Percentiles rank a stretch among this genome's conserved stretches.
Evolutionary conservation across 2,797 vertebrate genomes (phyloP).

Genomic region (Lagothrix lagotricha): DNA sequence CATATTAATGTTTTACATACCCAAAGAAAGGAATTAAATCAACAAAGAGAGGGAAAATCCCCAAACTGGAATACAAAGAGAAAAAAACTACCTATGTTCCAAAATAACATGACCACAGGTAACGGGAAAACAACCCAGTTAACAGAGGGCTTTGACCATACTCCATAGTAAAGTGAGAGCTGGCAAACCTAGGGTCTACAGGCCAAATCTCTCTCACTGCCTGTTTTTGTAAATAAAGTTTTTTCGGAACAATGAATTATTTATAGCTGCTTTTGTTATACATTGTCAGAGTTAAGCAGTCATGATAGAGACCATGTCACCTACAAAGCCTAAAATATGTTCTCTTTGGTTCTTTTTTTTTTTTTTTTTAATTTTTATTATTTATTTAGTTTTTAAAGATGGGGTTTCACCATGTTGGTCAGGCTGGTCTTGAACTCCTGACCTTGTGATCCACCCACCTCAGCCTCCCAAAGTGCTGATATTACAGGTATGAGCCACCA

Average conservation of each 20-base stretch:
- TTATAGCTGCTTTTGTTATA: neutral
- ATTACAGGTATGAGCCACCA: too few relatives aligned
- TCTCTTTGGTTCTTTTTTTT: neutral
- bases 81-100: neutral
- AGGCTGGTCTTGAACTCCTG: too few relatives aligned
- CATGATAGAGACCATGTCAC: neutral
- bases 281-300: neutral
- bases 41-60: neutral
- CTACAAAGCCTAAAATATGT: neutral
- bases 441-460: too few relatives aligned
- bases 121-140: neutral
- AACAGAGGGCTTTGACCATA: neutral
- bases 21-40: neutral
- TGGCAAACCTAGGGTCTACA: neutral
- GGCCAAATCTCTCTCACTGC: neutral
- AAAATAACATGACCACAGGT: neutral
- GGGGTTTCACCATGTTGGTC: too few relatives aligned
- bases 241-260: neutral
- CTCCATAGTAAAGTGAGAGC: neutral
- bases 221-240: neutral
- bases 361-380: too few relatives aligned
- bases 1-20: neutral
- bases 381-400: too few relatives aligned
- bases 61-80: neutral
- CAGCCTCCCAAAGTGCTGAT: too few relatives aligned